phyloP scores from a whole-genome alignment of 2,797 vertebrate genomes.

The Buphagus erythrorhynchus region DNA sequence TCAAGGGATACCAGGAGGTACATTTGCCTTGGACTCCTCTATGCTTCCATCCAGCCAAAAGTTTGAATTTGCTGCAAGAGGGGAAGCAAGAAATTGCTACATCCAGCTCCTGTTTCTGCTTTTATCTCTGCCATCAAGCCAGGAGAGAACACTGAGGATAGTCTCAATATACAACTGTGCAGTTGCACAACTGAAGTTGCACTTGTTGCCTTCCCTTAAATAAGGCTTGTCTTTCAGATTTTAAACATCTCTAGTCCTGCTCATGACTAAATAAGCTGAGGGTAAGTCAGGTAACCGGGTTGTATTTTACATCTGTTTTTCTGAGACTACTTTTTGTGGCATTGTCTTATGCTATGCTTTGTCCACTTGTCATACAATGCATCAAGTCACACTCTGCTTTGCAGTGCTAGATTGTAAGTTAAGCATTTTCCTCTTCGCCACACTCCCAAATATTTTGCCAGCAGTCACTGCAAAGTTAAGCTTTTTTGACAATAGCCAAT shows the following conservation, averaged over 20 bases:
- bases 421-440: not conserved
- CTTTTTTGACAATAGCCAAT: conserved; percentile 20
- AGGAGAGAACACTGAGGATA: not conserved
- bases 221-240: not conserved
- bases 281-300: not conserved
- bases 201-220: not conserved
- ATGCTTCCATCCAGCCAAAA: not conserved
- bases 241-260: not conserved
- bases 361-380: not conserved
- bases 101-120: not conserved
- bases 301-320: not conserved
- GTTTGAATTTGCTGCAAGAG: not conserved
- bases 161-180: not conserved
- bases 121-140: not conserved
- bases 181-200: not conserved
- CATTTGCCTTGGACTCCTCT: not conserved
- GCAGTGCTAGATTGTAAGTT: not conserved
- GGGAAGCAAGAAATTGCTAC: not conserved
- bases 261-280: not conserved
- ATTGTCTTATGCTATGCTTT: not conserved
- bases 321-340: not conserved
- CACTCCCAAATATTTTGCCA: conserved; percentile 8
- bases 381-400: not conserved
- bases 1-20: not conserved
- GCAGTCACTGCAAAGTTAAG: not conserved